Base-by-base conservation (phyloP, 2,113 vertebrate genomes). In the Nipponia nippon region DNA sequence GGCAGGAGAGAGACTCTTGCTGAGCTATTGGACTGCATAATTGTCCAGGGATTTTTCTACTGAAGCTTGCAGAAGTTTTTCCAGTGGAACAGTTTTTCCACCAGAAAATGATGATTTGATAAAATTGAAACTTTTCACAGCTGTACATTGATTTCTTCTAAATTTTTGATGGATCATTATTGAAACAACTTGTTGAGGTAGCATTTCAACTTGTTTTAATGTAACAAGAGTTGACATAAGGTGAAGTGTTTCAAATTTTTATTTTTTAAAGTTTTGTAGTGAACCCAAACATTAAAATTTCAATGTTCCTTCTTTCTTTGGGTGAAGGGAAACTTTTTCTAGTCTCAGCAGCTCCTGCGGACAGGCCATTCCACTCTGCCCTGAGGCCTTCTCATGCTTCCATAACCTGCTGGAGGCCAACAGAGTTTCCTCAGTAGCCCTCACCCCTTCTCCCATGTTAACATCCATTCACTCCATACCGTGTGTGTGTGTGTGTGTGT, bases 21-120 rank as follows among this genome's bases (percentile, higher is more conserved):
- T 93, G 94, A 93, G 94, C 81, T 94, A 86, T 90, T 93, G 95
- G 91, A 93, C 89, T 93, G 87, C n/a, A 83, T 92, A 93, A 91
- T 93, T 90, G 81, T 80, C 81, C 70, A 63, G 78, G 78, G 89
- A 94, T 80, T 94, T 95, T 86, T 91, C 81, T 65, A 85, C 86
- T 89, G 83, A 89, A 90, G 62, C 58, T 85, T 85, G 75, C 53
- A 94, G 58, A 91, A 95, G 21, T 76, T 95, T 93, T 96, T 94
- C 77, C 70, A 76, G 56, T 84, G 72, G 76, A 97, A 87, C 71
- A 75, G 30, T 92, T 94, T 90, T 94, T 95, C 89, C 72, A 91
- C 81, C 52, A 87, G 73, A 95, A 93, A 94, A 95, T 62, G 91
- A 92, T 95, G 83, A 93, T 83, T 91, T 91, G 71, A 95, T 95